Base-by-base conservation (phyloP, 2,797 vertebrate species). In the Coluber constrictor region DNA sequence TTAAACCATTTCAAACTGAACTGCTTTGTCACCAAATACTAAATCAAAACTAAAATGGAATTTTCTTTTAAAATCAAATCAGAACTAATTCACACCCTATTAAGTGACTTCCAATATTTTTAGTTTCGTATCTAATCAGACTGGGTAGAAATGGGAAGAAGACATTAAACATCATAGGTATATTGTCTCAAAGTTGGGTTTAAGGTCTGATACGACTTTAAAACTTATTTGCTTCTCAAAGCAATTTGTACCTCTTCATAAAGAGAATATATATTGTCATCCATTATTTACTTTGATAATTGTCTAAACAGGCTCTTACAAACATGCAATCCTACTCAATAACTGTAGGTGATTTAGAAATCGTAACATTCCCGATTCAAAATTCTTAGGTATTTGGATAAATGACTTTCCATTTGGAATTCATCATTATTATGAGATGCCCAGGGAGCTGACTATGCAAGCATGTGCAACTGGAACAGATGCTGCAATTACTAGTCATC, bases 401-500 rank as follows among this genome's bases (percentile, higher is more conserved):
- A 56, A 1, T 54, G 70, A 79, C 87, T 94, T 93, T 27, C 88
- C 9, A 90, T 90, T 91, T 12, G 87, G 89, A 56, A 54, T 94
- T 92, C 61, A 93, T 18, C 61, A 86, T 54, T 92, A 59, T 27
- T 83, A 59, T 51, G 93, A 47, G 93, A 59, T 15, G 92, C n/a
- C 91, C 91, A 87, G 43, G 63, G 90, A 94, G 91, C 90, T 29
- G 92, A 23, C 87, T 94, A 90, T 87, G 20, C 60, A 13, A 83
- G 11, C 51, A 90, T 74, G 74, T 93, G 55, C 87, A 94, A 74
- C 51, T 88, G 27, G 59, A 96, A 90, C 86, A 96, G 94, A 90
- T 92, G 87, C 51, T 93, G 57, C 32, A 9, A 87, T 59, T 93
- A 63, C 3, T 70, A 66, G 90, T 88, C 6, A n/a, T 92, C 54